A percentile compares a stretch with the other conserved stretches of the same genome.
phyloP scores from a whole-genome alignment of 1,140 invertebrate species.

The Leptopilina clavipes region DNA sequence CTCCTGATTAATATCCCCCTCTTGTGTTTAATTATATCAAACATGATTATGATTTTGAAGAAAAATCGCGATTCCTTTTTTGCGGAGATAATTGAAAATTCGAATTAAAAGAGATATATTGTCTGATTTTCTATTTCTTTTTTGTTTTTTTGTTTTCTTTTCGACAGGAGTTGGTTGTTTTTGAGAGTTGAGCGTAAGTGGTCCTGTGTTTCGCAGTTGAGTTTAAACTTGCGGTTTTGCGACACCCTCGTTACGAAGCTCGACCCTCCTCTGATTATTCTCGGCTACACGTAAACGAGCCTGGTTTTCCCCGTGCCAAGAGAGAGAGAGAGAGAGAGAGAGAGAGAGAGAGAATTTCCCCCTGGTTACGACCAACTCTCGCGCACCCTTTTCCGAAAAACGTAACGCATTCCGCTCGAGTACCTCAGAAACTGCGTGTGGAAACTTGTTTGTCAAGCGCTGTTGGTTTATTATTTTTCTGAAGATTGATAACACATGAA shows the following conservation, averaged over 20 bases:
- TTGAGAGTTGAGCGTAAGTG: too few relatives aligned
- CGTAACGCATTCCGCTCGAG: conserved; percentile 3
- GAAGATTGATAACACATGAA: too few relatives aligned
- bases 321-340: too few relatives aligned
- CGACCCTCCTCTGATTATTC: conserved; percentile 54
- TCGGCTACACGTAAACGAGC: conserved; percentile 54
- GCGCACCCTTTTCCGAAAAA: neutral
- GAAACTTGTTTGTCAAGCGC: conserved; percentile 28
- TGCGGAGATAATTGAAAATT: too few relatives aligned
- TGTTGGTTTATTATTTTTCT: too few relatives aligned
- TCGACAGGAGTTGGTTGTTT: neutral
- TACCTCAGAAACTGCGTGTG: neutral
- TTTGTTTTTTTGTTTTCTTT: too few relatives aligned
- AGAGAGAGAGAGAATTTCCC: neutral
- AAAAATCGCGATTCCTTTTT: too few relatives aligned
- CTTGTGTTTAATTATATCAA: too few relatives aligned
- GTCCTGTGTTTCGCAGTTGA: neutral
- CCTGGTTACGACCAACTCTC: neutral
- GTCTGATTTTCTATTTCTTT: neutral
- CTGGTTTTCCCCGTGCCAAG: neutral
- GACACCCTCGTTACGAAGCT: conserved; percentile 56
- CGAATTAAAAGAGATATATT: too few relatives aligned
- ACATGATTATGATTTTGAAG: too few relatives aligned
- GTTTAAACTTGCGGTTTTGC: conserved; percentile 50
- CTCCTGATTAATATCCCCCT: too few relatives aligned